Evolutionary conservation across 1,140 invertebrate genomes (phyloP).

Genomic region (Orchesella cincta): DNA sequence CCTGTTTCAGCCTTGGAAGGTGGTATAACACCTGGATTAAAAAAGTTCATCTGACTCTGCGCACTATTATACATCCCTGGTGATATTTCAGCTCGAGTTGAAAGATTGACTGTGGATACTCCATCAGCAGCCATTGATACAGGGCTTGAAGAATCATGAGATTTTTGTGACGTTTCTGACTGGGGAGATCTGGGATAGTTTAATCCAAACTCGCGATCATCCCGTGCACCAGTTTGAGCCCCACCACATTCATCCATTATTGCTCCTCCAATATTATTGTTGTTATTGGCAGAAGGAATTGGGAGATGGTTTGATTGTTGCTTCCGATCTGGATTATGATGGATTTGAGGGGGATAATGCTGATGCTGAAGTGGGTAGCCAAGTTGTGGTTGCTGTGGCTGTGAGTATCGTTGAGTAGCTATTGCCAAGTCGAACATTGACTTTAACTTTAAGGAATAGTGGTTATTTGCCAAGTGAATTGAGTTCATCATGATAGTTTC

Average conservation of each 20-base stretch:
- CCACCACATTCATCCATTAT: neutral
- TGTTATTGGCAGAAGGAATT: neutral
- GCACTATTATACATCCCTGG: too few species aligned
- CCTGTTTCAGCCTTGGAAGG: too few species aligned
- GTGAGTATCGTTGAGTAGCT: neutral
- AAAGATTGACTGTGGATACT: neutral
- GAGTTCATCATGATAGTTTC: neutral
- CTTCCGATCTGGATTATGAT: neutral
- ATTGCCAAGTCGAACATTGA: slow-evolving; percentile 13
- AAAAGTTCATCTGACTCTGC: too few species aligned
- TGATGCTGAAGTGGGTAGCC: neutral
- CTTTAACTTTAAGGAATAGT: slow-evolving; percentile 15
- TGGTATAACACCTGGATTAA: too few species aligned
- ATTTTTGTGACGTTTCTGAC: neutral
- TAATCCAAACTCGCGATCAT: neutral
- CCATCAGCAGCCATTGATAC: neutral
- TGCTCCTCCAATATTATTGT: neutral
- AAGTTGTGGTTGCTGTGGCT: neutral
- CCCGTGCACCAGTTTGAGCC: neutral
- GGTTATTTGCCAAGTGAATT: neutral
- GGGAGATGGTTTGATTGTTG: neutral
- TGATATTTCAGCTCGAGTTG: too few species aligned
- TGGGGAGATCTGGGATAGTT: neutral
- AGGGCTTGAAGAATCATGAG: neutral
- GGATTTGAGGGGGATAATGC: neutral